Base-by-base conservation (phyloP, 2,888 invertebrate species). In the Steinernema hermaphroditum region DNA sequence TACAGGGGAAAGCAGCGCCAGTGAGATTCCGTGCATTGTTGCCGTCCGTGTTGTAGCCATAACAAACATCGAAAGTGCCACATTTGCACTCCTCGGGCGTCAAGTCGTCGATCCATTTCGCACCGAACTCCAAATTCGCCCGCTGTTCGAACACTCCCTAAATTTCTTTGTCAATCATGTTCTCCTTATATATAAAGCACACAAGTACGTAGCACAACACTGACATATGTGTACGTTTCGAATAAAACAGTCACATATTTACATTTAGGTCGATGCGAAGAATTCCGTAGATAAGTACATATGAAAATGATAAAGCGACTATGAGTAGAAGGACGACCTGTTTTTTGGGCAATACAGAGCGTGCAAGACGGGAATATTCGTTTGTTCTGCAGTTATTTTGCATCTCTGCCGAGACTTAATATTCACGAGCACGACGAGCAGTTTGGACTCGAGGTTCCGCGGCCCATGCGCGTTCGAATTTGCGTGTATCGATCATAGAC, bases 1-100 rank as follows among this genome's bases (percentile, higher is more conserved):
- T 29, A 32, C 62, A 62, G 2, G 32, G 29, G 62, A 62, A 62
- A 8, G 62, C 62, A 2, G 62, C 62, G 29, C 62, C 62, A 32
- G 32, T 62, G 2, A 62, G 29, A 27, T 29, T 62, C 29, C 62
- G 29, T 32, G 62, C 14, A 16, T 1, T 22, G 29, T 24, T 62
- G 27, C 16, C 29, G 34, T 62, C 27, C 62, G 32, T 32, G 6
- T 62, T 62, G 27, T 24, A 62, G 16, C 62, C 62, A 29, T 62
- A 62, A 32, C 62, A 62, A 12, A 62, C 19, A 12, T 29, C 19
- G 34, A 62, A 62, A 16, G 22, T 29, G 19, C 32, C 62, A 16
- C 32, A 62, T 27, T 14, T 62, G 32, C 62, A 62, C 32, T 24
- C n/a, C 2, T 62, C 62, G 4, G 62, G 29, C 29, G 62, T 12